phyloP scores from a whole-genome alignment of 1,140 invertebrate genomes.

The Leptinotarsa lineolata region DNA sequence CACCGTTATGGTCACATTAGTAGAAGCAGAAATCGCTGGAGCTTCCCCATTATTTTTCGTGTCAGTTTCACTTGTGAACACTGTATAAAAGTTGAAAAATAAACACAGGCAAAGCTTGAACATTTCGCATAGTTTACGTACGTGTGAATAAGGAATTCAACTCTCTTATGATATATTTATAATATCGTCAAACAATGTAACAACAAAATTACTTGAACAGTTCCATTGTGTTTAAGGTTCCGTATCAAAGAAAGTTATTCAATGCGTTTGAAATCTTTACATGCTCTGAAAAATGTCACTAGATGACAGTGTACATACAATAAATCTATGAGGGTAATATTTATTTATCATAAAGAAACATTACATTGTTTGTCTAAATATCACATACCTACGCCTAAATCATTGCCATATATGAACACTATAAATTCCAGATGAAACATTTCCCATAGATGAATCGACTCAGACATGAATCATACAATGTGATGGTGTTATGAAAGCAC shows the following conservation, averaged over 20 bases:
- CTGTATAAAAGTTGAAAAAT: neutral
- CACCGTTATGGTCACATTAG: neutral
- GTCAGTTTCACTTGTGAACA: neutral
- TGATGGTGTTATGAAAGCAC: too few relatives aligned
- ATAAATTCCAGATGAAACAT: too few relatives aligned
- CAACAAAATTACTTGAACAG: slow-evolving; percentile 25
- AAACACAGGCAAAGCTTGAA: slow-evolving; percentile 14
- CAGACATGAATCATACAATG: too few relatives aligned
- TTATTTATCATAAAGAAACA: too few relatives aligned
- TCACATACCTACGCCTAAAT: too few relatives aligned
- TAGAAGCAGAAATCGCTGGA: neutral
- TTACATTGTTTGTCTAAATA: too few relatives aligned
- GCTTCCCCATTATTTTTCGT: neutral
- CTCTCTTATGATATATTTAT: slow-evolving; percentile 11
- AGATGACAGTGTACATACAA: neutral
- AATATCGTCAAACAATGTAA: slow-evolving; percentile 21
- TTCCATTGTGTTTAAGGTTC: slow-evolving; percentile 20
- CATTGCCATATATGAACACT: too few relatives aligned
- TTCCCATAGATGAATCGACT: too few relatives aligned
- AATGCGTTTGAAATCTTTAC: slow-evolving; percentile 21
- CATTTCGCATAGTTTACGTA: neutral
- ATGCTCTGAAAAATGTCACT: slow-evolving; percentile 23
- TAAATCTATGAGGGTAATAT: too few relatives aligned
- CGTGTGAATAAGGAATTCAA: neutral
- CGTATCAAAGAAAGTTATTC: slow-evolving; percentile 21